Evolutionary conservation across 2,797 vertebrate species (phyloP), one percentile per base, ranked within the genome.

Genomic region (Lophotriccus pileatus): DNA sequence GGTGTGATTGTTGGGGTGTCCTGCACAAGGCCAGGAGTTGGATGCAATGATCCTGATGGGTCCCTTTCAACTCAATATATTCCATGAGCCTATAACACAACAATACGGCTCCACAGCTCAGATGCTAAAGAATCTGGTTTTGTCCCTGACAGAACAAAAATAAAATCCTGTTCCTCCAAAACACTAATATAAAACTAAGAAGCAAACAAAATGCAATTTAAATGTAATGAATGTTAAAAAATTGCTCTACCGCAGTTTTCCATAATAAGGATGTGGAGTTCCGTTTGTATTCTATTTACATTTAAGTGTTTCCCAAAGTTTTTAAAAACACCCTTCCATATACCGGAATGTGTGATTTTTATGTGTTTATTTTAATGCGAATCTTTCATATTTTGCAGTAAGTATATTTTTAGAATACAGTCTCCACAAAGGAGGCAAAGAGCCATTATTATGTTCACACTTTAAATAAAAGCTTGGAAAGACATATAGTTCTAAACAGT

Each of bases 301-400:
- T 68, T 43, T 83, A 93, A 91, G 64, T 36, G 53, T 32, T 92
- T 19, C 30, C n/a, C 50, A 20, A 80, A 87, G 66, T 68, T 43
- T 75, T 67, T 73, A 59, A 82, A 95, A 96, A 78, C 46, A 17
- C 25, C 34, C 6, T 15, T 87, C 34, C 32, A n/a, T 47, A 73
- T 76, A 69, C 39, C 62, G 30, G 78, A 94, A 86, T 91, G 95
- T 49, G 64, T 87, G 62, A 55, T 93, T 96, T 97, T 95, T 91
- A 93, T 70, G 64, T 79, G 77, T 93, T 94, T 68, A 69, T 53
- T 74, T 73, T 85, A 89, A 75, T 47, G 69, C 36, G 82, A 87
- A 94, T 89, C 16, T 44, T 75, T 63, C 7, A 34, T 68, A 93
- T 52, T 94, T 91, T 75, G 23, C 27, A 73, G 8, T 82, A 95